Evolutionary conservation across 2,113 vertebrate genomes (phyloP), one percentile per base, ranked within the genome.

Genomic region (Cricetomys ansorgei): DNA sequence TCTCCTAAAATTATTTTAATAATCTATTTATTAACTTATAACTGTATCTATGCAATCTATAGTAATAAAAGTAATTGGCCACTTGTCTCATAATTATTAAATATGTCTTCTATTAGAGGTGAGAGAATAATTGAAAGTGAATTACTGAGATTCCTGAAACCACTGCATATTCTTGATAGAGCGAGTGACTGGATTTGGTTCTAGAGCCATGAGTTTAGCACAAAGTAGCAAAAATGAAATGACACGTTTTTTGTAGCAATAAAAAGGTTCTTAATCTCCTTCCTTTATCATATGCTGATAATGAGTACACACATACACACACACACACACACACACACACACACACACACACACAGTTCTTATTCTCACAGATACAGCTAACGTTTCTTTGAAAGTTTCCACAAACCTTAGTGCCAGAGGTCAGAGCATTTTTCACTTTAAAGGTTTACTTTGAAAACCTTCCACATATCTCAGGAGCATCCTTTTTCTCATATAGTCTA

Each of bases 1-100:
- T 7, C 84, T 89, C 59, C 84, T 80, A 77, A 96, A 91, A 62
- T 59, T 91, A 55, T 21, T 73, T 73, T 77, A 84, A 75, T 81
- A 31, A 19, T 48, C 29, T 69, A 64, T 59, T 83, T 91, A 95
- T 86, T 91, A 95, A 75, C 55, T 91, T 96, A 45, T 21, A 53
- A 40, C 13, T 59, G 34, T 65, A 72, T 25, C 3, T 45, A n/a
- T 57, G 45, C 77, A 62, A 55, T 91, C 19, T 70, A 48, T 84
- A 92, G n/a, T 88, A 81, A 87, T 2, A 40, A 83, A 43, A 94
- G 16, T 73, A 50, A 45, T 50, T 69, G 59, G 3, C 29, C n/a
- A 73, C 76, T 95, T 92, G 37, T 86, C 17, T 0, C 34, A 73
- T 95, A 40, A 73, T 96, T 77, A 17, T 81, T 95, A 79, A 96